A percentile compares a stretch with the other conserved stretches of the same genome.
These are phyloP conservation scores for Amblyraja radiata DNA, from an alignment of 2,797 vertebrate species.

Conservation along the genomic window DNA sequence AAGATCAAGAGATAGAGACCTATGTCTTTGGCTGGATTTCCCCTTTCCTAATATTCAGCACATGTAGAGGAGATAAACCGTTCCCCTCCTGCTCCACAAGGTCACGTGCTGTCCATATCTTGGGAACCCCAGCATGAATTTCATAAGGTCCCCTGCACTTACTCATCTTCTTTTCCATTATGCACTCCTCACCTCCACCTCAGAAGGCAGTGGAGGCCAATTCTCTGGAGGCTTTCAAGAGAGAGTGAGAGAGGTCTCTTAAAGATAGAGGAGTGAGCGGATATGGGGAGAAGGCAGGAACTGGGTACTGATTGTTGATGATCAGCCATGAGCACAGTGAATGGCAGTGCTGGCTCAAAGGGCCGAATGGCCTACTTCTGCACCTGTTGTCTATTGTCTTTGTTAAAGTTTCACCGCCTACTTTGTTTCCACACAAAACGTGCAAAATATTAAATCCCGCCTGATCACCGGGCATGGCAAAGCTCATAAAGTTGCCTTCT, in stretches of 20 bases:
- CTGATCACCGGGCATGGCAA: neutral
- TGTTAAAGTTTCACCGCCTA: neutral
- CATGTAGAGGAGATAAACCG: neutral
- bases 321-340: too few species aligned
- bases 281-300: too few species aligned
- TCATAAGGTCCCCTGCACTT: neutral
- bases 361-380: too few species aligned
- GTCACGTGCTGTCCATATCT: neutral
- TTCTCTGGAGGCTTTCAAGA: too few species aligned
- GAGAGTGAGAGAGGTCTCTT: too few species aligned
- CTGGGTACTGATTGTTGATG: too few species aligned
- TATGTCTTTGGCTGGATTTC: neutral
- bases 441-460: neutral
- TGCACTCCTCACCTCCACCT: neutral
- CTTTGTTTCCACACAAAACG: neutral
- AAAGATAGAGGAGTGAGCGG: too few species aligned
- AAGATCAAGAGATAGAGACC: too few species aligned
- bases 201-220: too few species aligned
- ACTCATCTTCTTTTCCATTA: neutral
- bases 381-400: neutral
- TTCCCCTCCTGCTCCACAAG: neutral
- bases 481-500: neutral
- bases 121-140: neutral
- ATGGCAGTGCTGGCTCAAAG: too few species aligned
- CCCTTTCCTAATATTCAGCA: neutral